phyloP scores from a whole-genome alignment of 2,888 invertebrate genomes.

The Troides aeacus region DNA sequence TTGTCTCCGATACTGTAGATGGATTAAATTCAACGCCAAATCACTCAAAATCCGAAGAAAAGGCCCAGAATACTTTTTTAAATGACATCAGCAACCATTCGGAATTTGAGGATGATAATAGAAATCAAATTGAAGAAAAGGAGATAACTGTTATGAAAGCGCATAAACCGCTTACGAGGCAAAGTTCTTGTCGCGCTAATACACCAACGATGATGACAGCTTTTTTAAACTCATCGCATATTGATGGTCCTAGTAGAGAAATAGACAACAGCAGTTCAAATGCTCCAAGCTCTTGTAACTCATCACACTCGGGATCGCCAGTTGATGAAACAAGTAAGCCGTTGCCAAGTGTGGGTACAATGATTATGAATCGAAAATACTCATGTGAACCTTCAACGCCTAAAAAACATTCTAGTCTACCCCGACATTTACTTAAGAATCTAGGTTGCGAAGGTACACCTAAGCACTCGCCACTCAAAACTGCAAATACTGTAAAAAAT shows the following conservation, averaged over 20 bases:
- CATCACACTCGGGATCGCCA: conserved; percentile 69
- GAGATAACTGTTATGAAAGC: conserved; percentile 77
- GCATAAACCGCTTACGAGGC: conserved; percentile 85
- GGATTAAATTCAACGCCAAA: conserved; percentile 62
- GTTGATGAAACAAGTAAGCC: conserved; percentile 57
- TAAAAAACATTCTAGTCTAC: conserved; percentile 67
- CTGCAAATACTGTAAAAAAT: conserved; percentile 40
- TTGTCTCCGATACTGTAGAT: conserved; percentile 53
- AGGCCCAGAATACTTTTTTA: conserved; percentile 70
- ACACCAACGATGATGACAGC: conserved; percentile 76
- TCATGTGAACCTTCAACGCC: conserved; percentile 69
- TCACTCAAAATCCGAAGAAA: conserved; percentile 71
- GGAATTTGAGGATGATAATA: conserved; percentile 75
- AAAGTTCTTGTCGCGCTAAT: conserved; percentile 80
- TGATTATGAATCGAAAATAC: conserved; percentile 70
- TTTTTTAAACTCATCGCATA: conserved; percentile 69
- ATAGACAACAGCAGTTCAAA: conserved; percentile 60
- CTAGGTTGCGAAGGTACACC: conserved; percentile 68
- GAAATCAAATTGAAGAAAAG: conserved; percentile 75
- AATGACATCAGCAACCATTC: conserved; percentile 73
- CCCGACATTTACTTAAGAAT: conserved; percentile 68
- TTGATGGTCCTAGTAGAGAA: conserved; percentile 56
- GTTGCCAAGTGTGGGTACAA: conserved; percentile 63
- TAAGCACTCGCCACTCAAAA: conserved; percentile 65
- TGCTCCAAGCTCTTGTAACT: conserved; percentile 66